Base-by-base conservation (phyloP, 2,888 invertebrate genomes). In the Oegoconia quadripuncta region DNA sequence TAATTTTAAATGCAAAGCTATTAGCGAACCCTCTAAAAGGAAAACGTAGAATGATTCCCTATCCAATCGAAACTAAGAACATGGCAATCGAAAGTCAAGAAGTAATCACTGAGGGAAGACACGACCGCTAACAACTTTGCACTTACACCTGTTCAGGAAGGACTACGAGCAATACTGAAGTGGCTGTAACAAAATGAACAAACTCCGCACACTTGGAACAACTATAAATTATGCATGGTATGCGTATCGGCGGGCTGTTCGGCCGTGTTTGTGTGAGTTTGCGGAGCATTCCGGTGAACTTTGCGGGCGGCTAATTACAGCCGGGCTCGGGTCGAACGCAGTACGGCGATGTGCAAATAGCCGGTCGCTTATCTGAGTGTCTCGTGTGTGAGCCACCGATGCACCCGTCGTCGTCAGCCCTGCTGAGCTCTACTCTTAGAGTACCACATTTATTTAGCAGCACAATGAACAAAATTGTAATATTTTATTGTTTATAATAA, bases 231-330 rank as follows among this genome's bases (percentile, higher is more conserved):
- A 63, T 53, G 56, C 61, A 58, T 46, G 55, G 48, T 48, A 52
- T 51, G 52, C 51, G 55, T 54, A 55, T 56, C 51, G 55, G 52
- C 45, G 46, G 51, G 50, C 50, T 47, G 48, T 56, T 51, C 63
- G 68, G 63, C 47, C 48, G 54, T 68, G 63, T 64, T 57, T 56
- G 59, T 63, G 68, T 64, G 46, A 17, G 35, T 12, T n/a, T n/a
- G 11, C 8, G 52, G 49, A 70, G 64, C 65, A 69, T 72, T 64
- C 69, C 65, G 63, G 57, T 59, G 65, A 79, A 78, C 65, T 77
- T 74, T 75, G 77, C 70, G 76, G 74, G 56, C 64, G 59, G 67
- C 73, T 80, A 80, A 80, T 81, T 78, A 74, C 71, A 67, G 67
- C 56, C 53, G 62, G 60, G 59, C 62, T 55, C 53, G 62, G 60